phyloP scores from a whole-genome alignment of 2,113 vertebrate species.

The Holacanthus passer region DNA sequence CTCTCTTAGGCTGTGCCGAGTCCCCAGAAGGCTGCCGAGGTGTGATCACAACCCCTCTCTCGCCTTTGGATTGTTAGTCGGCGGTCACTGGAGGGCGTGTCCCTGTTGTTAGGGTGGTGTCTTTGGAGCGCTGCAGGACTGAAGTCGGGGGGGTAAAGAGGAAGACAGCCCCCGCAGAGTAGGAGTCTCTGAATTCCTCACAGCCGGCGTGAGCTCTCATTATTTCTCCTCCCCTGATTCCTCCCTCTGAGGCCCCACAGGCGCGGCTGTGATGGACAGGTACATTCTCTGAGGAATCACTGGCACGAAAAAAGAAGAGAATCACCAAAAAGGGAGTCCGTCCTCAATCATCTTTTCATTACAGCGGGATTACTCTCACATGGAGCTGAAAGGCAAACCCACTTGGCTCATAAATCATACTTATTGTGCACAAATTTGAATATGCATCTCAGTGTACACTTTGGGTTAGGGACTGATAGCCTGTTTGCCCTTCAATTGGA shows the following conservation, averaged over 20 bases:
- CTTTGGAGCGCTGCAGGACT: slow-evolving; percentile 38
- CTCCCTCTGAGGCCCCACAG: slow-evolving; percentile 64
- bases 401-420: slow-evolving; percentile 47
- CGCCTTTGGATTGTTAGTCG: neutral
- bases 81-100: slow-evolving; percentile 55
- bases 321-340: slow-evolving; percentile 35
- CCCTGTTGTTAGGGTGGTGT: slow-evolving; percentile 40
- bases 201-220: slow-evolving; percentile 71
- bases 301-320: slow-evolving; percentile 66
- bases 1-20: neutral
- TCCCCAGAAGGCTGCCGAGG: slow-evolving; percentile 28
- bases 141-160: slow-evolving; percentile 55
- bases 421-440: slow-evolving; percentile 14
- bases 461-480: slow-evolving; percentile 17
- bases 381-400: slow-evolving; percentile 41
- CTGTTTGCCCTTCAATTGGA: slow-evolving; percentile 24
- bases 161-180: slow-evolving; percentile 61
- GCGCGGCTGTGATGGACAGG: slow-evolving; percentile 74
- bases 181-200: slow-evolving; percentile 68
- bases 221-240: slow-evolving; percentile 61
- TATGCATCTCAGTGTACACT: neutral
- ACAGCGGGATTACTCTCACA: slow-evolving; percentile 33
- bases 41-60: slow-evolving; percentile 42
- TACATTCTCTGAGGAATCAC: slow-evolving; percentile 66
- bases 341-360: slow-evolving; percentile 44